A percentile compares a stretch with the other conserved stretches of the same genome.
These are phyloP conservation scores for Stegodyphus dumicola DNA, from an alignment of 1,140 invertebrate species.

Conservation along the genomic window DNA sequence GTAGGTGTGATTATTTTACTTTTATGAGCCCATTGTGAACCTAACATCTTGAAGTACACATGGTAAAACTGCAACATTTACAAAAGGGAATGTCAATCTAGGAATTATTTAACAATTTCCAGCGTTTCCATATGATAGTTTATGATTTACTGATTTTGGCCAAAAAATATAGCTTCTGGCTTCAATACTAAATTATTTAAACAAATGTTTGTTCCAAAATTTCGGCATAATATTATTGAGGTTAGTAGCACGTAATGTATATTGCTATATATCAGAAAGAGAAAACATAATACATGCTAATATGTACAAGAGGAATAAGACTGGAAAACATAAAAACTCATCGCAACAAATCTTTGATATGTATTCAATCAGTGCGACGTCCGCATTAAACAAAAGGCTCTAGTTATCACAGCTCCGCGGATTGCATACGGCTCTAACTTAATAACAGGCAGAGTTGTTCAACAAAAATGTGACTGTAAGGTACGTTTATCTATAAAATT, in stretches of 20 bases:
- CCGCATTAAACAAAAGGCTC: slow-evolving; percentile 23
- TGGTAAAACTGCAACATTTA: background rate
- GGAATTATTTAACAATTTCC: background rate
- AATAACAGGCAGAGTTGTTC: no score
- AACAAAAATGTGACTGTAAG: no score
- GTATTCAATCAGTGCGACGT: slow-evolving; percentile 26
- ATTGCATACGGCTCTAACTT: no score
- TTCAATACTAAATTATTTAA: no score
- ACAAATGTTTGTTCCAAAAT: no score
- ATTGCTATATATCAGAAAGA: no score
- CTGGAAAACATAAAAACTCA: slow-evolving; percentile 8
- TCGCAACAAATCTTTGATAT: slow-evolving; percentile 49
- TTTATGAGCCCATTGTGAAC: background rate
- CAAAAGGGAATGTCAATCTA: background rate
- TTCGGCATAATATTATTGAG: no score
- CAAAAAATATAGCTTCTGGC: no score
- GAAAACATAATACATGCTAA: background rate
- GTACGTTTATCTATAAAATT: no score
- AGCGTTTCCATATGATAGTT: no score
- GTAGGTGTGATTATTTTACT: background rate
- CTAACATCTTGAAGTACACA: background rate
- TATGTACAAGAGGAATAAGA: slow-evolving; percentile 34
- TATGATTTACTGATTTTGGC: no score
- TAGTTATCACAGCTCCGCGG: slow-evolving; percentile 41
- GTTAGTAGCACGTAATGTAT: no score